A percentile compares a stretch with the other conserved stretches of the same genome.
Evolutionary conservation across 1,140 invertebrate species (phyloP).

Genomic region (Ephestia elutella): DNA sequence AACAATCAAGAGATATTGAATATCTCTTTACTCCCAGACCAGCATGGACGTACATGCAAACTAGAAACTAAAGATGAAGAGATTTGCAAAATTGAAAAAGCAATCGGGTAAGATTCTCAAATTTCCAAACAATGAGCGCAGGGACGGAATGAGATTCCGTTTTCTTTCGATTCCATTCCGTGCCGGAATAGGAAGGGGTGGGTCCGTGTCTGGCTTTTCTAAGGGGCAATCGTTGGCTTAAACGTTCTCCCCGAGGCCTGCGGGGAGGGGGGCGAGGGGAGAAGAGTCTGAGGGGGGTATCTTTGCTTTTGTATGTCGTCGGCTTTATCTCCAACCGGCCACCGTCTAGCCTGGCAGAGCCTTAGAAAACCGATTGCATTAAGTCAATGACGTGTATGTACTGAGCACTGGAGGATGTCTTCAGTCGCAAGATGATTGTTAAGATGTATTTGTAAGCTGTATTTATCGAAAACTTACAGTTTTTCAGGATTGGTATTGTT

Average conservation of each 20-base stretch:
- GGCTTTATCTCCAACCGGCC: slow-evolving; percentile 42
- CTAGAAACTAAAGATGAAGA: slow-evolving; percentile 12
- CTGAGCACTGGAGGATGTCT: not conserved
- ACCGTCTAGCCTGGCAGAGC: slow-evolving; percentile 19
- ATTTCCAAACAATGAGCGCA: slow-evolving; percentile 50
- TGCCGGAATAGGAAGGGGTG: slow-evolving; percentile 29
- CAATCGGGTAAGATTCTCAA: slow-evolving; percentile 53
- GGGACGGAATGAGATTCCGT: slow-evolving; percentile 47
- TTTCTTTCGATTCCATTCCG: slow-evolving; percentile 49
- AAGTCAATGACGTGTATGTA: slow-evolving; percentile 16
- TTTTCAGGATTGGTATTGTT: too few species aligned
- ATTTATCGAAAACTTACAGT: too few species aligned
- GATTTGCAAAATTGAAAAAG: slow-evolving; percentile 52
- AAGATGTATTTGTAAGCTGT: slow-evolving; percentile 20
- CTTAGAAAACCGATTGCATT: slow-evolving; percentile 48
- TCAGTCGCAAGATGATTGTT: slow-evolving; percentile 14
- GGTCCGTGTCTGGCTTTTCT: slow-evolving; percentile 41
- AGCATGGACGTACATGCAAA: too few species aligned
- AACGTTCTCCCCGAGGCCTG: slow-evolving; percentile 34
- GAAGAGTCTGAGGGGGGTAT: slow-evolving; percentile 21
- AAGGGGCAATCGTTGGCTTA: slow-evolving; percentile 50
- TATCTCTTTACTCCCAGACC: too few species aligned
- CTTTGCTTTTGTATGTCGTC: slow-evolving; percentile 38
- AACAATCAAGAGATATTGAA: too few species aligned
- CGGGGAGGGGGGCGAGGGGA: slow-evolving; percentile 20